phyloP scores from a whole-genome alignment of 2,113 vertebrate species.

The Anas platyrhynchos region DNA sequence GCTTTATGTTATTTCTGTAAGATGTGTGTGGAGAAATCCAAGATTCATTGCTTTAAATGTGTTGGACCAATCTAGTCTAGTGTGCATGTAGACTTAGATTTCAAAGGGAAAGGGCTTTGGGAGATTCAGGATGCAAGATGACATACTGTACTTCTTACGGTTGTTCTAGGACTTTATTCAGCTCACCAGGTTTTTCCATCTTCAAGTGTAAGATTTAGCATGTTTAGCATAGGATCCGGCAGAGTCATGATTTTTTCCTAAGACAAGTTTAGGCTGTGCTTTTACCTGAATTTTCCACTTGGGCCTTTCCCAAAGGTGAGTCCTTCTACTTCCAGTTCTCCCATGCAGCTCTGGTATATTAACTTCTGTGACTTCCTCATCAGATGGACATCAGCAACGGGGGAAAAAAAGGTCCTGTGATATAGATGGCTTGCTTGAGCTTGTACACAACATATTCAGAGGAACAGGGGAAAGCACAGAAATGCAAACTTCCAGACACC shows the following conservation, averaged over 20 bases:
- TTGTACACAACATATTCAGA: not conserved
- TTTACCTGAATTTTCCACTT: not conserved
- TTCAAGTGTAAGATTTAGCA: not conserved
- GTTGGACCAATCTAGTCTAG: not conserved
- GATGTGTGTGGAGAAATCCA: not conserved
- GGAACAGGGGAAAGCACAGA: not conserved
- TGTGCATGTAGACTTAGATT: not conserved
- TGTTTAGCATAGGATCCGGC: not conserved
- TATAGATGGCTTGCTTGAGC: not conserved
- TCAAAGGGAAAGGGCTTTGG: not conserved
- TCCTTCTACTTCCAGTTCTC: not conserved
- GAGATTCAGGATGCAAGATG: not conserved
- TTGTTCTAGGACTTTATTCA: not conserved
- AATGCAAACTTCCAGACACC: not conserved
- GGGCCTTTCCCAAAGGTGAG: not conserved
- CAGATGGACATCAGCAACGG: not conserved
- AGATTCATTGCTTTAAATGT: not conserved
- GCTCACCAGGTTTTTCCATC: not conserved
- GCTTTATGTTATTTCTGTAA: not conserved
- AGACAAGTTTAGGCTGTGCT: not conserved
- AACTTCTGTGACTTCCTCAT: not conserved
- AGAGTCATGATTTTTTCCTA: not conserved
- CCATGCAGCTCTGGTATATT: not conserved
- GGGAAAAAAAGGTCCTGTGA: not conserved
- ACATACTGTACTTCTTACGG: rapidly evolving